These are phyloP conservation scores for Gallinago solitaria DNA, from an alignment of 2,797 vertebrate species.

Conservation along the genomic window DNA sequence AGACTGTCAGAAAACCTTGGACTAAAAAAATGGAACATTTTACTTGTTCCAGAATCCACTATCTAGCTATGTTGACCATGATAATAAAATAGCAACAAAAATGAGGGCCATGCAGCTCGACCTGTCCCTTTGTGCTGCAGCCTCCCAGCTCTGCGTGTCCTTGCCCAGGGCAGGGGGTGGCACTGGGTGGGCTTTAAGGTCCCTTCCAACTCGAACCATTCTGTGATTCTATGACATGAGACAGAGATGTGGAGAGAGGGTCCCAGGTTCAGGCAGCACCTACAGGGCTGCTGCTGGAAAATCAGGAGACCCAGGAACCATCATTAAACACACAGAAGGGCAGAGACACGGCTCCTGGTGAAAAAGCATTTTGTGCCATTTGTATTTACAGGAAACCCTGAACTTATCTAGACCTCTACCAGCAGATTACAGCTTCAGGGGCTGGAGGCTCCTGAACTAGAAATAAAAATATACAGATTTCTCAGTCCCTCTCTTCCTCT, in stretches of 20 bases:
- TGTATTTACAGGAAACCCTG: not conserved
- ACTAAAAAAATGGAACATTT: not conserved
- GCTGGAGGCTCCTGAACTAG: not conserved
- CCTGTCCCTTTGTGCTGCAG: not conserved
- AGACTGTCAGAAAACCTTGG: constrained; percentile 1
- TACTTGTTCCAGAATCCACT: not conserved
- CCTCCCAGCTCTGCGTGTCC: not conserved
- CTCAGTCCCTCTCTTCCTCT: not conserved
- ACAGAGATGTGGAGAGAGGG: not conserved
- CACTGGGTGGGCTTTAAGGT: too few relatives aligned
- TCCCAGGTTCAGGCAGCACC: not conserved
- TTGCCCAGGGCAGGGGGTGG: too few relatives aligned
- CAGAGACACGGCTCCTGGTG: not conserved
- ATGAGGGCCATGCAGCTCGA: not conserved
- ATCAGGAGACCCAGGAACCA: not conserved
- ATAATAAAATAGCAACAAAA: not conserved
- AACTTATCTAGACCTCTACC: not conserved
- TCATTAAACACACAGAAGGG: not conserved
- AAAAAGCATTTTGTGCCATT: not conserved
- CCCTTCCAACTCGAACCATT: too few relatives aligned
- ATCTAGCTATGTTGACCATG: not conserved
- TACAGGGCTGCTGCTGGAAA: not conserved
- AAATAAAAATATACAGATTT: not conserved
- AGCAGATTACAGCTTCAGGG: not conserved
- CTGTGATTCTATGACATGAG: not conserved